Evolutionary conservation across 2,888 invertebrate genomes (phyloP).

Genomic region (Tenthredo mesomela): DNA sequence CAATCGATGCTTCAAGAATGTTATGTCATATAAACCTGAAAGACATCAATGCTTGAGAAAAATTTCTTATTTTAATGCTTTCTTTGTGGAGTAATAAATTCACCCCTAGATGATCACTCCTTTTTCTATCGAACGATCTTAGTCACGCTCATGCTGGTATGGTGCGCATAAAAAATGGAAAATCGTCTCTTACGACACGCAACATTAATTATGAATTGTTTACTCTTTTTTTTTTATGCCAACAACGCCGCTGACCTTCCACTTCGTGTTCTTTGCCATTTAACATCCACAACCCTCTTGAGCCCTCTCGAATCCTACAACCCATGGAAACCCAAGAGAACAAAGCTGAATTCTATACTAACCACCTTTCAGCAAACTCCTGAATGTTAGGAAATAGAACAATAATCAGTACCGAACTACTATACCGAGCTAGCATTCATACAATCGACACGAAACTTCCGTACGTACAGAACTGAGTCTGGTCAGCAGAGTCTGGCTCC

Average conservation of each 20-base stretch:
- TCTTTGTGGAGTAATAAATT: constrained; percentile 5
- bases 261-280: constrained; percentile 19
- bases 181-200: constrained; percentile 25
- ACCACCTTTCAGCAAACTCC: not conserved
- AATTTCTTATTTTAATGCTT: not conserved
- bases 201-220: constrained; percentile 48
- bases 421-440: not conserved
- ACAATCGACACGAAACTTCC: not conserved
- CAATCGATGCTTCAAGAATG: not conserved
- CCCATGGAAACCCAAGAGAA: constrained; percentile 22
- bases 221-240: constrained; percentile 18
- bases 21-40: too few relatives aligned
- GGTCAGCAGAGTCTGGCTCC: not conserved
- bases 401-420: not conserved
- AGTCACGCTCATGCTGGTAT: constrained; percentile 33
- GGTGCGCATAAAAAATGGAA: not conserved
- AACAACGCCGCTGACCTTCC: not conserved
- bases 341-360: constrained; percentile 20
- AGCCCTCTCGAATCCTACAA: not conserved
- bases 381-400: not conserved
- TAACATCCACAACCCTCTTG: constrained; percentile 13
- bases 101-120: not conserved
- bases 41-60: not conserved
- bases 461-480: not conserved
- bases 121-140: constrained; percentile 25